phyloP scores from a whole-genome alignment of 53 echinoderm and acorn worm species.

The Actinopyga echinites region DNA sequence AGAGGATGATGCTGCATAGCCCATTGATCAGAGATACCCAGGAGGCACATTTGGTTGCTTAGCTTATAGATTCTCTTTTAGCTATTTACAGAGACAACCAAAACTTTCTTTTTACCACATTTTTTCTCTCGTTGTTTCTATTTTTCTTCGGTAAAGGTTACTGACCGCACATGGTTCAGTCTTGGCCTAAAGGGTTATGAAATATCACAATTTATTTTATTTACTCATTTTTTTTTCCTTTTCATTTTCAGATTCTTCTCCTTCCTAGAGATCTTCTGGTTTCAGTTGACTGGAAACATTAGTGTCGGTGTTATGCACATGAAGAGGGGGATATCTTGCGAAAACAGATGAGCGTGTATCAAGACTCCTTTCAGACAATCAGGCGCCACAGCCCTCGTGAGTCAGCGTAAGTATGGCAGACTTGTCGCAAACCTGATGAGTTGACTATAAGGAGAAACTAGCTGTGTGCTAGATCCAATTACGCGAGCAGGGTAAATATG shows the following conservation, averaged over 20 bases:
- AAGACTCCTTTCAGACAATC: conserved; percentile 25
- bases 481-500: conserved; percentile 16
- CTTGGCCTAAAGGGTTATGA: conserved; percentile 46
- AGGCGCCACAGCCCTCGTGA: conserved; percentile 38
- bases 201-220: conserved; percentile 29
- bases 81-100: conserved; percentile 1
- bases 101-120: background rate
- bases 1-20: background rate
- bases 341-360: conserved; percentile 35
- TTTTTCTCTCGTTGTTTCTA: background rate
- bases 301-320: conserved; percentile 44
- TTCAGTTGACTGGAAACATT: conserved; percentile 46
- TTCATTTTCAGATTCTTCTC: background rate
- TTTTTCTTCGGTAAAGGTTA: conserved; percentile 27
- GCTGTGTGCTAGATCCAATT: conserved; percentile 38
- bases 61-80: conserved; percentile 24
- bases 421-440: conserved; percentile 12
- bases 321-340: conserved; percentile 36
- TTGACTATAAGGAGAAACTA: conserved; percentile 27
- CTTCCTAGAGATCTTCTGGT: conserved; percentile 10
- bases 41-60: conserved; percentile 25
- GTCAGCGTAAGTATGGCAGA: conserved; percentile 10
- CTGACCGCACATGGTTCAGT: conserved; percentile 39
- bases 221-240: conserved; percentile 9
- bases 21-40: conserved; percentile 17